Evolutionary conservation across 2,888 invertebrate species (phyloP).

Genomic region (Drosophila austrosaltans): DNA sequence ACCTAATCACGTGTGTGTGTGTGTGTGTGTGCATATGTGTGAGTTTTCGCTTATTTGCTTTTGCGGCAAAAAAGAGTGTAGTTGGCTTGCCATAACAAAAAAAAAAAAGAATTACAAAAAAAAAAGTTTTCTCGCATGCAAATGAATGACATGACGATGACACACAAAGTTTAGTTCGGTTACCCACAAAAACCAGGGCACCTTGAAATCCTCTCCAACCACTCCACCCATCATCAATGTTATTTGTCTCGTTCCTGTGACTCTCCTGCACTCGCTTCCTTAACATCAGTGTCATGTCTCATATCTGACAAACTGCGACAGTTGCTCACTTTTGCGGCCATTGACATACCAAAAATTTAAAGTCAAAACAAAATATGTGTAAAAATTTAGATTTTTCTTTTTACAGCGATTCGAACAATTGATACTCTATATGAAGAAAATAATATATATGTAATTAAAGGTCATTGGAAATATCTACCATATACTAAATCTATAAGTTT

Average conservation of each 20-base stretch:
- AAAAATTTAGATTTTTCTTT: neutral
- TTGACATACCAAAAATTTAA: constrained; percentile 26
- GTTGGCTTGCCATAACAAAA: constrained; percentile 5
- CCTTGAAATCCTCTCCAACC: constrained; percentile 1
- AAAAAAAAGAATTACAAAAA: neutral
- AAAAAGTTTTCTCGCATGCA: constrained; percentile 51
- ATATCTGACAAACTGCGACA: constrained; percentile 21
- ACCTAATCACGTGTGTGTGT: constrained; percentile 17
- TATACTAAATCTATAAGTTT: too few relatives aligned
- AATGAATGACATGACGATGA: constrained; percentile 55
- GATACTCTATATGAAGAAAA: neutral
- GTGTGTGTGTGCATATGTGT: neutral
- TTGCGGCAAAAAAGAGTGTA: neutral
- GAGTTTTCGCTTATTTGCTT: constrained; percentile 35
- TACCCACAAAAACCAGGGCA: neutral
- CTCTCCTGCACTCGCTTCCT: neutral
- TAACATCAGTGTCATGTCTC: constrained; percentile 4
- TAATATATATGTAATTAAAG: too few relatives aligned
- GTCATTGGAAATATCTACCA: too few relatives aligned
- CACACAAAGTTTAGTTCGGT: constrained; percentile 40
- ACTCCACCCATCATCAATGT: constrained; percentile 2
- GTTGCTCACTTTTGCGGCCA: constrained; percentile 34
- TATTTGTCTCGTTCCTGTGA: neutral
- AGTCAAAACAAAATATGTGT: neutral
- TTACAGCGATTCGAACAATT: neutral